Evolutionary conservation across 2,888 invertebrate genomes (phyloP).

Genomic region (Venustoraphidia nigricollis): DNA sequence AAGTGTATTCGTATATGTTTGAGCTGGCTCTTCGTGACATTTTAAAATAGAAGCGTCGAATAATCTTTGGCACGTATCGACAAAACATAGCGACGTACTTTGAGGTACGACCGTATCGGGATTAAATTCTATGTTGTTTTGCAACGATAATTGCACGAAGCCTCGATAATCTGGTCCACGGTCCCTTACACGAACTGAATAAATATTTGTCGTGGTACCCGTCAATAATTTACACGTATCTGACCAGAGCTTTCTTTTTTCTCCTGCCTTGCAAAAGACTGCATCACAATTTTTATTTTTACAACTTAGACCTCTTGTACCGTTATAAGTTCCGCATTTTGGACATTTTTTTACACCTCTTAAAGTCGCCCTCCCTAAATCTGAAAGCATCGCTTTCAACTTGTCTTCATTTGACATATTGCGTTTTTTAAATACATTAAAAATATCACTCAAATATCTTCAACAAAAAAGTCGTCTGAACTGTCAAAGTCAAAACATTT

Average conservation of each 20-base stretch:
- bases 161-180: slow-evolving; percentile 54
- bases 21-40: slow-evolving; percentile 28
- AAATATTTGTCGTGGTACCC: slow-evolving; percentile 41
- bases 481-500: background rate
- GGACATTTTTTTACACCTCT: slow-evolving; percentile 59
- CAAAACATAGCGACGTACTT: slow-evolving; percentile 35
- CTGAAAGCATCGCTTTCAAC: slow-evolving; percentile 12
- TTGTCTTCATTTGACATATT: slow-evolving; percentile 3
- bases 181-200: slow-evolving; percentile 52
- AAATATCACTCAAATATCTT: no score
- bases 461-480: no score
- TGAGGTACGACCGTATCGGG: slow-evolving; percentile 17
- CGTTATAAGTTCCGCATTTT: slow-evolving; percentile 60
- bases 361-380: slow-evolving; percentile 35
- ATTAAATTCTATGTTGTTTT: slow-evolving; percentile 21
- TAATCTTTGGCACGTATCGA: slow-evolving; percentile 37
- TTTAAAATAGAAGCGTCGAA: slow-evolving; percentile 37
- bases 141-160: slow-evolving; percentile 45
- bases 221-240: slow-evolving; percentile 52
- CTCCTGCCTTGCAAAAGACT: slow-evolving; percentile 43
- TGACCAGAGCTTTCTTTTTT: slow-evolving; percentile 36
- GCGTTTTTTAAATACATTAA: background rate
- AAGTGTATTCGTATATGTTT: slow-evolving; percentile 10
- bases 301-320: slow-evolving; percentile 55
- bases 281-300: slow-evolving; percentile 55